Conservation (phyloP, 92 coral and sea anemone genomes). For the Zoanthus gigantus region DNA sequence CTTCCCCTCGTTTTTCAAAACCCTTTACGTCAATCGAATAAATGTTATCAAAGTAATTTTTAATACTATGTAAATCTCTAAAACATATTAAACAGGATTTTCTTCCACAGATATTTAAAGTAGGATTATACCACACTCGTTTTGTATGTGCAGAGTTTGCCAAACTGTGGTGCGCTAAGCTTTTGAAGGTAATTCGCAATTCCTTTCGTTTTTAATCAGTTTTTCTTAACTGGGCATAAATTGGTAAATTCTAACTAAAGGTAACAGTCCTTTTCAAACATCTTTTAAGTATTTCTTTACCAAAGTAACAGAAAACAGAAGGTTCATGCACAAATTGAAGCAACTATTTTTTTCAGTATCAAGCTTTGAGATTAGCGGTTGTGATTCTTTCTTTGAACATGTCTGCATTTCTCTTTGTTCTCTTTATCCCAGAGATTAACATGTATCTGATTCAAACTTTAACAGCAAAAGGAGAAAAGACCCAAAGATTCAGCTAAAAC, state of each 20-base stretch:
- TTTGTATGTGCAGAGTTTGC: constrained; percentile 38
- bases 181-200: constrained; percentile 20
- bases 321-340: too few species aligned
- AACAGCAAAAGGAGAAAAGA: neutral
- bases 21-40: neutral
- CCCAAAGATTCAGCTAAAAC: neutral
- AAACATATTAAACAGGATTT: neutral
- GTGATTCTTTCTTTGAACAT: neutral
- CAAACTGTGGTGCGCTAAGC: constrained; percentile 41
- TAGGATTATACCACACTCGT: constrained; percentile 36
- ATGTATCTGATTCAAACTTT: neutral
- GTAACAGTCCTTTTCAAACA: too few species aligned
- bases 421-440: neutral
- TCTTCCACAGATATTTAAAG: constrained; percentile 33
- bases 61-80: neutral
- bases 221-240: too few species aligned
- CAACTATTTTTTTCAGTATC: too few species aligned
- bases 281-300: too few species aligned
- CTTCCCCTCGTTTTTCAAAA: neutral
- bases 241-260: too few species aligned
- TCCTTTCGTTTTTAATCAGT: neutral
- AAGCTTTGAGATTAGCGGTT: too few species aligned
- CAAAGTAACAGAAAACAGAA: too few species aligned
- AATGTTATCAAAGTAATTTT: neutral
- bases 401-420: too few species aligned